Evolutionary conservation across 2,797 vertebrate species (phyloP), one percentile per base, ranked within the genome.

Genomic region (Petrocephalus schoutedeni): DNA sequence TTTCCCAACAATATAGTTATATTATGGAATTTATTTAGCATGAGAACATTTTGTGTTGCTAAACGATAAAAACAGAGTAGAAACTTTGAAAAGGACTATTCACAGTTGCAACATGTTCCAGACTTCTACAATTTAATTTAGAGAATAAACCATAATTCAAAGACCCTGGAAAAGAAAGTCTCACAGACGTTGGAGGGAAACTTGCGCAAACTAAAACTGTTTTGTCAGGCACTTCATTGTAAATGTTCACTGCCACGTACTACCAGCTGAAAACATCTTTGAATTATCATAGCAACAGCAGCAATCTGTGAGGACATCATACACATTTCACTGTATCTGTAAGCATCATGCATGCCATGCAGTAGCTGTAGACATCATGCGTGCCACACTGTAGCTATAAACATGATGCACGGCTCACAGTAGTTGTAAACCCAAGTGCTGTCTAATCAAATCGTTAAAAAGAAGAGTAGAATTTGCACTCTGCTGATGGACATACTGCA

Each of bases 401-500:
- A 45, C 71, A 77, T 77, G 36, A 77, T 19, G 16, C 36, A 77
- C 16, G 16, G 32, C 16, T 77, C 71, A 74, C 4, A 77, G 71
- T 77, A 77, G 36, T 41, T 45, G 36, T 16, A 41, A 77, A 32
- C 32, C 28, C 28, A 36, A 32, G 64, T 28, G 32, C 28, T 71
- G 64, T 36, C 64, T 71, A 71, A 71, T 71, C 64, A 77, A 32
- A 77, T 19, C 19, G 71, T 77, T n/a, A 16, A 74, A 74, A 45
- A 12, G 36, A 41, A 80, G 74, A 80, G 16, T 80, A 36, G 36
- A 80, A 80, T 59, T 49, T 64, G n/a, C 6, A 61, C 1, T 21
- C 1, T 86, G 85, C 4, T 45, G 85, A 64, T 86, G 58, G 85
- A 49, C 41, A 36, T 49, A 8, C 57, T 19, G 71, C 84, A 90